Base-by-base conservation (phyloP, 2,888 invertebrate genomes). In the Diploptera punctata region DNA sequence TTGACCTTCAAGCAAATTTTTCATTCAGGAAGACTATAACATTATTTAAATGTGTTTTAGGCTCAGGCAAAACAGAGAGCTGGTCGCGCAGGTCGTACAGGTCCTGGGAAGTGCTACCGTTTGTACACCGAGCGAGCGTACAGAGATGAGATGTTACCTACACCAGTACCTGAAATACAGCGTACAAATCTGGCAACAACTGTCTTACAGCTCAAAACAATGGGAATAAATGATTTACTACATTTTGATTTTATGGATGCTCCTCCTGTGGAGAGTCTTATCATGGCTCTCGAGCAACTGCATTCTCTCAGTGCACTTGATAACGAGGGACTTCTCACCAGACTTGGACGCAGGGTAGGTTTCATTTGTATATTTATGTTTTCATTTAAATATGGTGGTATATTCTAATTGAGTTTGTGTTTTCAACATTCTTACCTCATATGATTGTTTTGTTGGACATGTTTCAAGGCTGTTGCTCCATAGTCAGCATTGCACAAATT, bases 201-300 rank as follows among this genome's bases (percentile, higher is more conserved):
- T 0, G 87, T 98, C 44, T 84, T 99, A 16, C 98, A 98, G 79
- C 84, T 99, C 43, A 99, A 99, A 83, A 98, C 99, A 0, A 99
- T 99, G 99, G 99, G 99, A 29, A 99, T 99, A 79, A 99, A 99
- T 82, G 99, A 99, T 85, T 86, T 99, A 69, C 84, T 99, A 24
- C 95, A 97, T 81, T 99, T 99, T 82, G 99, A 99, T 86, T 99
- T 99, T 85, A 99, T 99, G 99, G 99, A 99, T 83, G 96, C 99
- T 0, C 99, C 99, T 26, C 98, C 99, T 0, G 96, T 97, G 21
- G 98, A 99, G 85, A 96, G 98, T 0, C 88, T 99, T 77, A 96
- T 99, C 74, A 97, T 98, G 91, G 99, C 99, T 18, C 85, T 99
- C 77, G 98, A 99, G 80, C 97, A 98, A 78, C 85, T 99, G 76